phyloP scores from a whole-genome alignment of 2,888 invertebrate species.

The Saturnia pavonia region DNA sequence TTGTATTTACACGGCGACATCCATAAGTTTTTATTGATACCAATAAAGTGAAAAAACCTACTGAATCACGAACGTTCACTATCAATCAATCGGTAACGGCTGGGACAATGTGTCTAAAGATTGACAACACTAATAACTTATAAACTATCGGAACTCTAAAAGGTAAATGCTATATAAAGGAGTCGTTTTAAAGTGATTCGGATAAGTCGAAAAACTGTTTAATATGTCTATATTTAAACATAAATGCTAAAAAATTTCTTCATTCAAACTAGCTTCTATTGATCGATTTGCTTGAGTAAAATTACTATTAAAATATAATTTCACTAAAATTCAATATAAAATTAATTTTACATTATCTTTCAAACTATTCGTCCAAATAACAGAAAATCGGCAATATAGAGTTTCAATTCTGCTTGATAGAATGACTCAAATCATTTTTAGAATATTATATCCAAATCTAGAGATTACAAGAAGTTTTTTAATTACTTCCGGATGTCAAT shows the following conservation, averaged over 20 bases:
- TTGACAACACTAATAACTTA: constrained; percentile 39
- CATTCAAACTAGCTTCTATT: background rate
- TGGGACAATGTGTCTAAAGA: constrained; percentile 43
- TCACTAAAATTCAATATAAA: too few species aligned
- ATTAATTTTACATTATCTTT: too few species aligned
- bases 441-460: too few species aligned
- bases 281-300: background rate
- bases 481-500: too few species aligned
- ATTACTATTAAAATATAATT: background rate
- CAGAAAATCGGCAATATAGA: too few species aligned
- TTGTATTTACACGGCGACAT: background rate
- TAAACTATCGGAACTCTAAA: constrained; percentile 17
- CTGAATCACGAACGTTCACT: constrained; percentile 20
- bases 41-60: constrained; percentile 16
- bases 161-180: constrained; percentile 20
- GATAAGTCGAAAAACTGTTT: constrained; percentile 13
- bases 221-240: background rate
- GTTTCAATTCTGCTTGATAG: too few species aligned
- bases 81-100: constrained; percentile 41
- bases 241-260: background rate
- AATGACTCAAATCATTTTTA: too few species aligned
- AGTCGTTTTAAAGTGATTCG: constrained; percentile 8
- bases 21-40: constrained; percentile 18
- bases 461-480: too few species aligned
- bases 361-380: too few species aligned